These are phyloP conservation scores for Lasioglossum marginatum DNA, from an alignment of 2,888 invertebrate species.

Conservation along the genomic window DNA sequence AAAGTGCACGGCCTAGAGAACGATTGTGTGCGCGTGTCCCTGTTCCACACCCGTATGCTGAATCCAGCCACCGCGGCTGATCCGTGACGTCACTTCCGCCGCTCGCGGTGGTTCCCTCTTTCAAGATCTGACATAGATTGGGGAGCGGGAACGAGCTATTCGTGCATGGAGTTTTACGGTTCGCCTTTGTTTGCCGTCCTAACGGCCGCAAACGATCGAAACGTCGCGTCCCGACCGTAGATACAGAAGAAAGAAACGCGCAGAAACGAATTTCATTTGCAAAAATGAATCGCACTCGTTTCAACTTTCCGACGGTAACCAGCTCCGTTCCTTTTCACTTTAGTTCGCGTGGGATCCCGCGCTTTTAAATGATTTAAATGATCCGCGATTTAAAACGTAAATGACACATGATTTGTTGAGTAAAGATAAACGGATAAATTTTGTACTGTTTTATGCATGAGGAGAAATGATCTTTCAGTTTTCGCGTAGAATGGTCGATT, in stretches of 20 bases:
- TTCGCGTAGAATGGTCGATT: neutral
- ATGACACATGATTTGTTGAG: neutral
- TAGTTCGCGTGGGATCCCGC: neutral
- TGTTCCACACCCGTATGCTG: slow-evolving; percentile 55
- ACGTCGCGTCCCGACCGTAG: neutral
- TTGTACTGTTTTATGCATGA: neutral
- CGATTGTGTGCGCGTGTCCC: slow-evolving; percentile 53
- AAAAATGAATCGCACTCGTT: slow-evolving; percentile 32
- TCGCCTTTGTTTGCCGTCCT: slow-evolving; percentile 69
- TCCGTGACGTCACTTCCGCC: slow-evolving; percentile 72
- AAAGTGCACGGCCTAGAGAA: slow-evolving; percentile 36
- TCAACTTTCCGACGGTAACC: slow-evolving; percentile 11
- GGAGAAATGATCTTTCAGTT: neutral
- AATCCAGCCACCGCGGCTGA: slow-evolving; percentile 53
- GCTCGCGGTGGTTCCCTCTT: slow-evolving; percentile 56
- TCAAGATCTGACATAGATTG: slow-evolving; percentile 70
- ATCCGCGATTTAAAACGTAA: no score
- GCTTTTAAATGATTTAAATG: neutral
- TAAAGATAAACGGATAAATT: neutral
- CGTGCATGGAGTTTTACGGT: slow-evolving; percentile 69
- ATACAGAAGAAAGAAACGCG: neutral
- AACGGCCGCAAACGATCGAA: slow-evolving; percentile 37
- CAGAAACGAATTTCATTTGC: slow-evolving; percentile 31
- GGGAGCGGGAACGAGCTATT: slow-evolving; percentile 57
- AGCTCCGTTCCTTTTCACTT: slow-evolving; percentile 7